Base-by-base conservation (phyloP, 2,797 vertebrate genomes). In the Eulemur rubriventer region DNA sequence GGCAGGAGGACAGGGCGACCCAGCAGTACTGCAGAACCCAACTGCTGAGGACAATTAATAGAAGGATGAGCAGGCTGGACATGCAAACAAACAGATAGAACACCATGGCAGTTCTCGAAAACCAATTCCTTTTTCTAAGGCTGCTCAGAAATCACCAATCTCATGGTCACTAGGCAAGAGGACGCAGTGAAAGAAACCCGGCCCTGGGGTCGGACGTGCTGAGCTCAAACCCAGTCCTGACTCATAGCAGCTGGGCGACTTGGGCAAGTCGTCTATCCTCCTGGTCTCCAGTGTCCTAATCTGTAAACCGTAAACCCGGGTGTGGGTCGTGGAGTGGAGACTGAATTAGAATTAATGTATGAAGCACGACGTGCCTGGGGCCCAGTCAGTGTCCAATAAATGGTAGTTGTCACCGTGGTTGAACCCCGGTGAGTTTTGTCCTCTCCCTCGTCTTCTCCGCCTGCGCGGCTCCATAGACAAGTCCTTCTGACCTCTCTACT, bases 161-260 rank as follows among this genome's bases (percentile, higher is more conserved):
- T 70, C 50, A 2, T 0, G 0, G 83, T 85, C 83, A 35, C 50
- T 84, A 4, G 6, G 78, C 75, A 91, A 65, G 28, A 9, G 1
- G 13, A 79, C 1, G 7, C 16, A n/a, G 70, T 24, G 17, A 79
- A 85, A 79, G 57, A 95, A 75, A 82, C 72, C 38, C 0, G 17
- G 28, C 7, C 69, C 79, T 1, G 2, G 72, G 28, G 70, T 50
- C 63, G 48, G 88, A 33, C 11, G 4, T 2, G 46, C 67, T 14
- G 0, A 1, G 30, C 28, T 26, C 84, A 52, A 1, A 50, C 41
- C 73, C 63, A 14, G n/a, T 20, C 63, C 55, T 20, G 38, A 63
- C 2, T 1, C 52, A 2, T 11, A 12, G 0, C 4, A 41, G 13
- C 0, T 2, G 18, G 38, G 90, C 57, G 41, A 43, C 61, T 9